Conservation (phyloP, 2,888 invertebrate species). For the Nomada goodeniana region DNA sequence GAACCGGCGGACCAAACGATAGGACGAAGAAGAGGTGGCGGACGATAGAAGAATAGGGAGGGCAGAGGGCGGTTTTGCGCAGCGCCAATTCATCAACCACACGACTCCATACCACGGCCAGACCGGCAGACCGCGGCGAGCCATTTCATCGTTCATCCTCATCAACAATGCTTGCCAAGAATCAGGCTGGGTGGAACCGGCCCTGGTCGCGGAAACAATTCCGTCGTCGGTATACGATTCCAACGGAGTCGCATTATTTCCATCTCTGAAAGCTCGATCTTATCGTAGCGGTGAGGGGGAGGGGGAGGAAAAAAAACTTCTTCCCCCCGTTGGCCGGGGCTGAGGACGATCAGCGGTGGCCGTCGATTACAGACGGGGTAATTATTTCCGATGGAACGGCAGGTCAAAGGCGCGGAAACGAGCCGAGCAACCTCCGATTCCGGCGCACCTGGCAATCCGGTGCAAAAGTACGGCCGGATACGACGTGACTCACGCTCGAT, state of each 20-base stretch:
- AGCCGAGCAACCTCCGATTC: constrained; percentile 56
- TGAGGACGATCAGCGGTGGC: constrained; percentile 58
- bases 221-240: constrained; percentile 66
- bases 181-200: constrained; percentile 64
- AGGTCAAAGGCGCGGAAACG: constrained; percentile 47
- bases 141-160: constrained; percentile 78
- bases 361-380: constrained; percentile 63
- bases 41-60: constrained; percentile 49
- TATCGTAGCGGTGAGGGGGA: not conserved
- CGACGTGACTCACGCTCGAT: constrained; percentile 33
- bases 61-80: constrained; percentile 65
- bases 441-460: constrained; percentile 41
- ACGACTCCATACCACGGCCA: constrained; percentile 64
- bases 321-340: constrained; percentile 22
- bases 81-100: constrained; percentile 76
- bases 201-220: constrained; percentile 69
- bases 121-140: constrained; percentile 64
- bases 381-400: constrained; percentile 63
- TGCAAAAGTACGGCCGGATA: constrained; percentile 32
- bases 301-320: not conserved
- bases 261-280: constrained; percentile 48
- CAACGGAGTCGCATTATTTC: constrained; percentile 70
- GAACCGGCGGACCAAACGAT: not conserved
- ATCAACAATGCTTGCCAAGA: constrained; percentile 78
- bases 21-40: constrained; percentile 6